These are phyloP conservation scores for Thalassoma bifasciatum DNA, from an alignment of 2,113 vertebrate species.

Conservation along the genomic window DNA sequence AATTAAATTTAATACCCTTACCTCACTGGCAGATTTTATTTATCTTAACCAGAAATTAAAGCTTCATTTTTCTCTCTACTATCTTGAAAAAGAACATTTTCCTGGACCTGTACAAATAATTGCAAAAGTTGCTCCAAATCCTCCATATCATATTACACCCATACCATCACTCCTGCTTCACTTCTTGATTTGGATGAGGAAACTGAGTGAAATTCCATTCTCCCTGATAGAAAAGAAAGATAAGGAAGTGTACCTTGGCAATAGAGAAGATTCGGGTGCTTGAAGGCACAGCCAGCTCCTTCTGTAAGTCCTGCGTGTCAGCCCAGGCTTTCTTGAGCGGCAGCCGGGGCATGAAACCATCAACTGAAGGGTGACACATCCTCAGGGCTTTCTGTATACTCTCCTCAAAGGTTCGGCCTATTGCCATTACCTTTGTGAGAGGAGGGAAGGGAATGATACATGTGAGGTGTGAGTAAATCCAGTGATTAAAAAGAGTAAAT, in stretches of 20 bases:
- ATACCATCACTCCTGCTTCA: too few species aligned
- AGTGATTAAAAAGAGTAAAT: not conserved
- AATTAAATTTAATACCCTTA: too few species aligned
- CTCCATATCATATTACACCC: too few species aligned
- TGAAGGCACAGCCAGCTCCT: conserved; percentile 90
- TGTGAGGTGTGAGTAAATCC: not conserved
- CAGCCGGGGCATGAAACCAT: conserved; percentile 89
- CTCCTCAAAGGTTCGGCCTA: conserved; percentile 95
- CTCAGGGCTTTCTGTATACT: conserved; percentile 95
- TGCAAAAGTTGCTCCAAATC: too few species aligned
- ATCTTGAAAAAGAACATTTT: too few species aligned
- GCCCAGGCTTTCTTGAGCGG: conserved; percentile 93
- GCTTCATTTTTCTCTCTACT: too few species aligned
- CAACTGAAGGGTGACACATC: conserved; percentile 95
- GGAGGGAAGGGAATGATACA: not conserved
- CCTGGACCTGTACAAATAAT: too few species aligned
- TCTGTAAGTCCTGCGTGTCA: conserved; percentile 80
- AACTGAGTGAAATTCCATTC: not conserved
- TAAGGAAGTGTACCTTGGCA: conserved; percentile 87
- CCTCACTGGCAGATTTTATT: too few species aligned
- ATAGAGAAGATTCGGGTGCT: conserved; percentile 91
- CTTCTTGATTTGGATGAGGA: conserved; percentile 12
- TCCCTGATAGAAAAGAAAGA: conserved; percentile 34
- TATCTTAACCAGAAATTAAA: too few species aligned
- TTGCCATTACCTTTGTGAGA: conserved; percentile 90